These are phyloP conservation scores for Reticulitermes lucifugus DNA, from an alignment of 2,888 invertebrate species.

Conservation along the genomic window DNA sequence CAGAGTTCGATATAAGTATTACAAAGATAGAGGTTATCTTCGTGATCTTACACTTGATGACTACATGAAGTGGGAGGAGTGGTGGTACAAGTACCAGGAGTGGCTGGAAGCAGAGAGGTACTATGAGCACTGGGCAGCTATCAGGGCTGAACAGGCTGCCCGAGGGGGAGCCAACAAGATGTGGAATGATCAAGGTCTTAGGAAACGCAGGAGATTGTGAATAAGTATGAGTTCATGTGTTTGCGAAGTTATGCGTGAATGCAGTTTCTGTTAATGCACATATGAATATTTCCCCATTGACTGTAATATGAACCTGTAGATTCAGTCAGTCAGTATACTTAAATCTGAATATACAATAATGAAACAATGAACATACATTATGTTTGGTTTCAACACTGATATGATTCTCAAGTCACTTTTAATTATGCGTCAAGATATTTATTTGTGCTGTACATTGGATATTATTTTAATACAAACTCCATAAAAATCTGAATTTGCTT, in stretches of 20 bases:
- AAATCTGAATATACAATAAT: neutral
- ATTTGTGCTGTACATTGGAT: neutral
- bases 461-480: too few relatives aligned
- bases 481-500: too few relatives aligned
- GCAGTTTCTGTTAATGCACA: neutral
- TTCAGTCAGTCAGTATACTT: neutral
- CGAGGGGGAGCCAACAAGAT: constrained; percentile 25
- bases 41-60: constrained; percentile 83
- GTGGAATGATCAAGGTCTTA: constrained; percentile 37
- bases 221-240: neutral
- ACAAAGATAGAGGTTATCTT: constrained; percentile 85
- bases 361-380: neutral
- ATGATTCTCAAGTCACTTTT: neutral
- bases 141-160: constrained; percentile 43
- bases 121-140: constrained; percentile 74
- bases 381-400: too few relatives aligned
- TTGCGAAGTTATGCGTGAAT: neutral
- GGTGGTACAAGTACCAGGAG: constrained; percentile 95
- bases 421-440: neutral
- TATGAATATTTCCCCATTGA: too few relatives aligned
- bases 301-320: too few relatives aligned
- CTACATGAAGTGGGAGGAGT: constrained; percentile 93
- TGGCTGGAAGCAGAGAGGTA: constrained; percentile 88
- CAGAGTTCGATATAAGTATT: constrained; percentile 79
- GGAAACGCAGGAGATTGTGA: constrained; percentile 26